A percentile compares a stretch with the other conserved stretches of the same genome.
phyloP scores from a whole-genome alignment of 2,797 vertebrate genomes.

The Lagothrix lagotricha region DNA sequence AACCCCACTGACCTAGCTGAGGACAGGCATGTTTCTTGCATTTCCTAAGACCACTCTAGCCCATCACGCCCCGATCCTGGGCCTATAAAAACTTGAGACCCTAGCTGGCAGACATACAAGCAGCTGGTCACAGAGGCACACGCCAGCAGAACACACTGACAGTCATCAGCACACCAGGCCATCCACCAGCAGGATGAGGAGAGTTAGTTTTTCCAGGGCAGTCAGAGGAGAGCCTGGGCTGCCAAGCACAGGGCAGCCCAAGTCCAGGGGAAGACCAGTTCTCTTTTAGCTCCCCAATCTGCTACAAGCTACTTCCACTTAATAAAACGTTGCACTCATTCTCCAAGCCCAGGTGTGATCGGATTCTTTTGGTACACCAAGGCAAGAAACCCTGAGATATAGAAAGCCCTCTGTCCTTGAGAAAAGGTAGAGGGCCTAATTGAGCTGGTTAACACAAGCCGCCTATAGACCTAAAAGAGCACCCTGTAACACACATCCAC shows the following conservation, averaged over 20 bases:
- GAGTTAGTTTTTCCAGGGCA: neutral
- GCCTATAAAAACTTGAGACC: neutral
- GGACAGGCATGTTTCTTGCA: neutral
- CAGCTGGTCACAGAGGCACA: neutral
- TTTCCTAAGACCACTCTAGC: neutral
- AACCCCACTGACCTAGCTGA: neutral
- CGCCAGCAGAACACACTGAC: accelerated
- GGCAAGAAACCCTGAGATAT: neutral
- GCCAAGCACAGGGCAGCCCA: neutral
- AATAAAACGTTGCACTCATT: neutral
- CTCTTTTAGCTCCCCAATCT: neutral
- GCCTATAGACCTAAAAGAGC: neutral
- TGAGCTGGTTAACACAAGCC: neutral
- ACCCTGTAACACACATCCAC: neutral
- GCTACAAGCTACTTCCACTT: neutral
- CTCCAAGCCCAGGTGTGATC: neutral
- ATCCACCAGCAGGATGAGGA: neutral
- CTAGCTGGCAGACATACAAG: neutral
- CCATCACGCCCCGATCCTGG: neutral
- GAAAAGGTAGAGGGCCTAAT: neutral
- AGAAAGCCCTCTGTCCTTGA: neutral
- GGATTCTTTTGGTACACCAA: neutral
- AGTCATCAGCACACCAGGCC: accelerated
- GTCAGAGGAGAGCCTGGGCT: neutral
- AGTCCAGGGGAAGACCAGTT: neutral